phyloP scores from a whole-genome alignment of 1,140 invertebrate genomes.

The Rhyacophila brunnea region DNA sequence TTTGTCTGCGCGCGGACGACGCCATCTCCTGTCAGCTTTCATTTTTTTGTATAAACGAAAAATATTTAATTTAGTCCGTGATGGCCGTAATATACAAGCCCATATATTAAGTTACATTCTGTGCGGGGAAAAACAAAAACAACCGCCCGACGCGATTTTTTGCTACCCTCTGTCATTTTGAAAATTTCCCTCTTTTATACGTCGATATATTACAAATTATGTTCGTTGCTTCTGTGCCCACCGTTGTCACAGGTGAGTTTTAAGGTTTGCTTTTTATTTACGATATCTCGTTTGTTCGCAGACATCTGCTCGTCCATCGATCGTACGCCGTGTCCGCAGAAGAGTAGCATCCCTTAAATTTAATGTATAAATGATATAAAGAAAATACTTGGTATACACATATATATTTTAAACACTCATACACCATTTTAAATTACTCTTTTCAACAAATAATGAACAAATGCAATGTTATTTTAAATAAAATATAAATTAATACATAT shows the following conservation, averaged over 20 bases:
- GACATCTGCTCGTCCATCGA: conserved; percentile 23
- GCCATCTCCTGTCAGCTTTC: not conserved
- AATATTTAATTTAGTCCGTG: conserved; percentile 2
- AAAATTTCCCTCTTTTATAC: conserved; percentile 25
- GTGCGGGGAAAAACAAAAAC: conserved; percentile 11
- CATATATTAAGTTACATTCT: conserved; percentile 15
- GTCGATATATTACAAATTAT: conserved; percentile 33
- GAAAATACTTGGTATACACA: too few species aligned
- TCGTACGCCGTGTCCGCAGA: not conserved
- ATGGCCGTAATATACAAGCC: not conserved
- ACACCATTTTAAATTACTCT: too few species aligned
- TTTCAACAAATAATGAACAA: too few species aligned
- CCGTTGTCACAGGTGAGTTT: conserved; percentile 33
- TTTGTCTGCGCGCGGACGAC: not conserved
- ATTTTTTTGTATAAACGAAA: conserved; percentile 1
- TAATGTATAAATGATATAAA: too few species aligned
- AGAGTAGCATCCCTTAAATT: not conserved
- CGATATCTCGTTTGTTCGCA: conserved; percentile 12
- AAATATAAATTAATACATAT: too few species aligned
- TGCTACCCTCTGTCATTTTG: conserved; percentile 21
- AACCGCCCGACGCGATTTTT: conserved; percentile 12
- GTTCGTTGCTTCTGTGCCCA: conserved; percentile 23
- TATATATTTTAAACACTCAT: too few species aligned
- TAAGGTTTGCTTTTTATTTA: conserved; percentile 34
- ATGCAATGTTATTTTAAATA: too few species aligned